Evolutionary conservation across 2,113 vertebrate species (phyloP), one percentile per base, ranked within the genome.

Genomic region (Gobio gobio): DNA sequence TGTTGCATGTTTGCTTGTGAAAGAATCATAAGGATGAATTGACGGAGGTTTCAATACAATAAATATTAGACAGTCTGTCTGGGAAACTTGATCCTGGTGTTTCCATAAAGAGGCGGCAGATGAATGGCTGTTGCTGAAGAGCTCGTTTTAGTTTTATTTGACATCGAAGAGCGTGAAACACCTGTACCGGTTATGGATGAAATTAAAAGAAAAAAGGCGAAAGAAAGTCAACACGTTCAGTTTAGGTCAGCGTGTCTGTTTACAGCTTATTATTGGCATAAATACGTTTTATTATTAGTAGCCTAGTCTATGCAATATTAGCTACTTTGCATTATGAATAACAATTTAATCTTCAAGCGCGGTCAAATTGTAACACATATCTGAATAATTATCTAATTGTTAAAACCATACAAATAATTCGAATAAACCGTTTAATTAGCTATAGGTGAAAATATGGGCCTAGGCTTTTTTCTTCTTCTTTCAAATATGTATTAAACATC

Each of bases 141-240:
- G 59, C 58, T 64, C 78, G 40, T 47, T 80, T 83, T 83, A 73
- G 49, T 29, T 73, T 73, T 73, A 74, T 47, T 45, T 49, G 74
- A 68, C 74, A 16, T 24, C 47, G 83, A 68, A 24, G 22, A 80
- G n/a, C 40, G 40, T 47, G 40, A 64, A 80, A 45, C 78, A 80
- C 78, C 58, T 80, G 58, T 43, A 14, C 76, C 12, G 22, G 10
- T 78, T 61, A 16, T 43, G 18, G 56, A n/a, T 8, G 4, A 80
- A 63, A 43, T 20, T 73, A 73, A 14, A 63, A 63, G n/a, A 63
- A 79, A 18, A 61, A 45, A 33, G 54, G 18, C 51, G 13, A 40
- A 22, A 33, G 16, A 43, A 43, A 47, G 77, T 61, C 56, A 43
- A 45, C 6, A 36, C 12, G 18, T 40, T 40, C 29, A 33, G 10